Conservation (phyloP, 2,888 invertebrate species). For the Melanostoma mellinum region DNA sequence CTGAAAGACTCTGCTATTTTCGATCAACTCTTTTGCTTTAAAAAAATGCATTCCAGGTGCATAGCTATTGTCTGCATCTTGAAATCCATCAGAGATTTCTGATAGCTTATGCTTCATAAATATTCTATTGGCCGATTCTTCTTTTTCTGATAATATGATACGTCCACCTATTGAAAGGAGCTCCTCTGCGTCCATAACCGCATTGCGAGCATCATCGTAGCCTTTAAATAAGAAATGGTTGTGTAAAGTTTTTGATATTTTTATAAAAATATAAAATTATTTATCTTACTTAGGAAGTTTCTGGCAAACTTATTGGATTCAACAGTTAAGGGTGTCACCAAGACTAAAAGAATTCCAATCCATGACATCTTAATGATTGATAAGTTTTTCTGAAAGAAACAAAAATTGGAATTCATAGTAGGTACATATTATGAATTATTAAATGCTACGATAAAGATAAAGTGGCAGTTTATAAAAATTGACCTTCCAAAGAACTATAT, state of each 20-base stretch:
- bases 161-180: slow-evolving; percentile 78
- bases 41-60: slow-evolving; percentile 84
- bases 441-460: too few species aligned
- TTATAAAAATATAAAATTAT: not conserved
- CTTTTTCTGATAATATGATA: slow-evolving; percentile 75
- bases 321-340: not conserved
- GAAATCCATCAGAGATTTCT: slow-evolving; percentile 77
- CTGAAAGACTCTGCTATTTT: slow-evolving; percentile 83
- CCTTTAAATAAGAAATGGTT: slow-evolving; percentile 68
- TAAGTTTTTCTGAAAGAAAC: too few species aligned
- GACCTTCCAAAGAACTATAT: too few species aligned
- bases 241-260: not conserved
- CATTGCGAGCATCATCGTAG: slow-evolving; percentile 78
- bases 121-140: slow-evolving; percentile 77
- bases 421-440: too few species aligned
- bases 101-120: slow-evolving; percentile 78
- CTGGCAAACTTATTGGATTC: not conserved
- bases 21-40: slow-evolving; percentile 82
- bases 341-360: not conserved
- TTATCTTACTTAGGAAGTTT: slow-evolving; percentile 42
- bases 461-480: too few species aligned
- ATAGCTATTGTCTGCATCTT: slow-evolving; percentile 80
- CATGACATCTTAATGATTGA: slow-evolving; percentile 11
- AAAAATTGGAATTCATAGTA: too few species aligned
- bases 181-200: slow-evolving; percentile 79